Base-by-base conservation (phyloP, 2,888 invertebrate genomes). In the Machimus atricapillus region DNA sequence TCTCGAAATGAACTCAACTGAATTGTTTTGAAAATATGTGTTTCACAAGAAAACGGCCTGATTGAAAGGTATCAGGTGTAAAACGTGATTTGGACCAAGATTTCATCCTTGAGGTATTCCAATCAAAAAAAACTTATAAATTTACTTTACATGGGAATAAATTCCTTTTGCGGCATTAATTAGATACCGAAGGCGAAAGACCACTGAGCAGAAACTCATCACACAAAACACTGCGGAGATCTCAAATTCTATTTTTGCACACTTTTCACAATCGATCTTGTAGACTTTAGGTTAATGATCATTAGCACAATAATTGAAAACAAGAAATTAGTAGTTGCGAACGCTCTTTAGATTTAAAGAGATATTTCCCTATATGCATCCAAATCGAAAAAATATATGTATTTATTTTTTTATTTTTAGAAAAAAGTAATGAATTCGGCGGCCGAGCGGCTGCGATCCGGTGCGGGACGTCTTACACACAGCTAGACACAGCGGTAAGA, bases 381-480 rank as follows among this genome's bases (percentile, higher is more conserved):
- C 82, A 87, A 86, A 40, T 79, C 56, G 40, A 81, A 81, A 77
- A 52, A 40, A 56, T 31, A 79, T 43, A 79, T 87, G 74, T 34
- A 79, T 43, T 74, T 87, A 2, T 31, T 85, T 34, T 85, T 85
- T 87, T 87, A 87, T 87, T 87, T 87, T 86, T 87, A 87, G 87
- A 87, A 87, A 66, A 66, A 86, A 86, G 83, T 86, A 86, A 87
- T 87, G 87, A 87, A 87, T 77, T 82, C 76, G 56, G 73, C 76
- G 56, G 56, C n/a, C 37, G 78, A 74, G 40, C 23, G 86, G 73
- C 52, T 81, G 56, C 56, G 56, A 56, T 31, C 34, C 31, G 37
- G 85, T 34, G 27, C 85, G 77, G 40, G 77, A 83, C 19, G 27
- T 14, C 52, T 27, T 79, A 52, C 82, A 58, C 31, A 43, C 19